Percentiles rank a stretch among this genome's conserved stretches.
Conservation (phyloP, 2,888 invertebrate species). For the Morinoia aosen region DNA sequence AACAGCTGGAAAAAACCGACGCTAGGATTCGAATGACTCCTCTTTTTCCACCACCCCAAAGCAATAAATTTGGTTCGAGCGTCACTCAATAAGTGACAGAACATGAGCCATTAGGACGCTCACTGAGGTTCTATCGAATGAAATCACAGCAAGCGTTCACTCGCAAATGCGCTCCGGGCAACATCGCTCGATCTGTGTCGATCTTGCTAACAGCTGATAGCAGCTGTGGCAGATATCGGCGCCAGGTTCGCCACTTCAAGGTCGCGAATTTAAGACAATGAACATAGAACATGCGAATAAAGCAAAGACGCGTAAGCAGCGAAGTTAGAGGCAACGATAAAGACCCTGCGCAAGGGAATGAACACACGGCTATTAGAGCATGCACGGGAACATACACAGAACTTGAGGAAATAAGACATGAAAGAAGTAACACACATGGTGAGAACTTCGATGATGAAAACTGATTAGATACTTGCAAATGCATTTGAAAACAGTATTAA, state of each 20-base stretch:
- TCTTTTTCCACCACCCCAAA: background rate
- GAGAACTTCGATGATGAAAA: background rate
- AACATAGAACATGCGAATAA: background rate
- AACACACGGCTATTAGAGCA: background rate
- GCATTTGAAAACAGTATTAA: background rate
- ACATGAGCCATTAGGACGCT: background rate
- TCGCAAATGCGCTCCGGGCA: background rate
- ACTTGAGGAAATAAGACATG: background rate
- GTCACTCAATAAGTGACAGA: background rate
- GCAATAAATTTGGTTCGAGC: background rate
- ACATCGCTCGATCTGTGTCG: background rate
- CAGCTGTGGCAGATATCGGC: background rate
- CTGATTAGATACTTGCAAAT: background rate
- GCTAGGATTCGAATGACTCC: background rate
- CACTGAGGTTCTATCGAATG: background rate
- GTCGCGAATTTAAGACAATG: background rate
- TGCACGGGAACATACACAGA: background rate
- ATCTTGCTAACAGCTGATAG: conserved; percentile 1
- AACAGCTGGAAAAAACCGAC: background rate
- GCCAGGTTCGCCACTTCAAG: background rate
- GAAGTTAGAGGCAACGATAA: background rate
- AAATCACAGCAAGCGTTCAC: background rate
- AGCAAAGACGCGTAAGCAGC: background rate
- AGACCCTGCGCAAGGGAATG: background rate
- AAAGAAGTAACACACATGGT: background rate